Conservation (phyloP, 2,113 vertebrate genomes). For the Nothoprocta pentlandii region DNA sequence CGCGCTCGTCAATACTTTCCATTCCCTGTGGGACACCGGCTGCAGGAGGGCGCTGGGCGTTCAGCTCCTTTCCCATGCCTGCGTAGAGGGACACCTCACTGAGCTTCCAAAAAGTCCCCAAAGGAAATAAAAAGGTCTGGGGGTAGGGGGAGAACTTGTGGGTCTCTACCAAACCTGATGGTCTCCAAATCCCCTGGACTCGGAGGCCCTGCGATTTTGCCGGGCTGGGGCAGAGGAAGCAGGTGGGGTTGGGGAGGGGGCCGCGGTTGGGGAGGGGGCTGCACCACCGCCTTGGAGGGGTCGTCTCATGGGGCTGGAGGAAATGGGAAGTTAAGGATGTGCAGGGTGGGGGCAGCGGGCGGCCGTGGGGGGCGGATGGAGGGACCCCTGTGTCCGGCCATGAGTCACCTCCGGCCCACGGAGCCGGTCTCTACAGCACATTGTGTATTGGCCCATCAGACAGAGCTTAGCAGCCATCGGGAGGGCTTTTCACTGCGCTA, state of each 20-base stretch:
- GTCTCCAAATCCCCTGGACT: rapidly evolving
- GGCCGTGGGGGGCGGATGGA: not conserved
- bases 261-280: not conserved
- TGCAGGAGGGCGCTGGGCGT: not conserved
- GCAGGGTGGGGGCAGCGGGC: rapidly evolving
- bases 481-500: not conserved
- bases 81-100: rapidly evolving
- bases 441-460: constrained; percentile 49
- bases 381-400: not conserved
- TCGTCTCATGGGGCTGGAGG: not conserved
- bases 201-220: rapidly evolving
- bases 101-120: rapidly evolving
- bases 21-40: constrained; percentile 12
- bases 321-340: not conserved
- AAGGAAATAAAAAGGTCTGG: not conserved
- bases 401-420: not conserved
- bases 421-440: not conserved
- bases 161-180: not conserved
- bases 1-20: constrained; percentile 15
- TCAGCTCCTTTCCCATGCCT: not conserved
- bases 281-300: rapidly evolving
- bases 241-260: not conserved
- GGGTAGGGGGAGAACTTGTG: rapidly evolving
- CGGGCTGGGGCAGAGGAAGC: rapidly evolving
- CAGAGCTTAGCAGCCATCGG: not conserved